A percentile compares a stretch with the other conserved stretches of the same genome.
phyloP scores from a whole-genome alignment of 1,140 invertebrate genomes.

The Leptinotarsa lineolata region DNA sequence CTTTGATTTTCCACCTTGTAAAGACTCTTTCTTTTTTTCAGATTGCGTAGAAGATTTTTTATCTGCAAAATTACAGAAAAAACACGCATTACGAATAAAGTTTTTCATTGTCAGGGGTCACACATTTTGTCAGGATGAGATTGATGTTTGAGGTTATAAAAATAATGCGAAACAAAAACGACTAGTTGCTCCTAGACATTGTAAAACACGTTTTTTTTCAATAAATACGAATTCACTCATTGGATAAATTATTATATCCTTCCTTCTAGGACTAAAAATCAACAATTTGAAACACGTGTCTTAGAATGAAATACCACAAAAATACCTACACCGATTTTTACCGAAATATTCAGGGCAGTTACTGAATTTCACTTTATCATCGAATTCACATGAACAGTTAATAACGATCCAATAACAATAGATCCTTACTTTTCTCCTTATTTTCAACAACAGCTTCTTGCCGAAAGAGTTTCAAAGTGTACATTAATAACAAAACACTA shows the following conservation, averaged over 20 bases:
- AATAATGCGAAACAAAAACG: background rate
- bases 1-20: conserved; percentile 31
- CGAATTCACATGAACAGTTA: background rate
- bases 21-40: conserved; percentile 30
- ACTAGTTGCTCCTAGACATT: background rate
- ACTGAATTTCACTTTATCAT: background rate
- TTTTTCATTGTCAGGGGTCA: background rate
- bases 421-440: conserved; percentile 38
- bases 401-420: background rate
- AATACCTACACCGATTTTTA: no score
- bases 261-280: conserved; percentile 3
- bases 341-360: no score
- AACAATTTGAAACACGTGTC: conserved; percentile 38
- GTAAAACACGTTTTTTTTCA: background rate
- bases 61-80: conserved; percentile 24
- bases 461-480: conserved; percentile 39
- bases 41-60: conserved; percentile 5
- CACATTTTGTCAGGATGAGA: background rate
- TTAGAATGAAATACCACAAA: background rate
- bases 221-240: background rate
- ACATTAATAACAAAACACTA: conserved; percentile 37
- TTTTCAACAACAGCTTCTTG: conserved; percentile 33
- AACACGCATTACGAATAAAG: background rate
- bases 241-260: background rate
- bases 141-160: conserved; percentile 2